phyloP scores from a whole-genome alignment of 2,888 invertebrate genomes.

The Acanthosepion pharaonis region DNA sequence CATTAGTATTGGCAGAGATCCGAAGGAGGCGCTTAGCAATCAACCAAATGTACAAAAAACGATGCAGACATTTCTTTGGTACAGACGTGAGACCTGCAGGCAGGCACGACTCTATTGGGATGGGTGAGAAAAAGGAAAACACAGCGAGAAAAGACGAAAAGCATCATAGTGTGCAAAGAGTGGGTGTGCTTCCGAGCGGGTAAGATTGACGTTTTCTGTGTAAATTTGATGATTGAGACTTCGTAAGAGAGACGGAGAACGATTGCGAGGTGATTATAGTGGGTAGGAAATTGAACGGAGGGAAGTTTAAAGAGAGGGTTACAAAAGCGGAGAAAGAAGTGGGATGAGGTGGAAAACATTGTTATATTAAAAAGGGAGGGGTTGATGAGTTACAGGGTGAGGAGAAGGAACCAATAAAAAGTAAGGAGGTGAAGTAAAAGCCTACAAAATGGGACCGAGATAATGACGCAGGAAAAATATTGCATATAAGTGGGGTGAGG shows the following conservation, averaged over 20 bases:
- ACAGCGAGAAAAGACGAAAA: background rate
- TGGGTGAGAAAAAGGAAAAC: background rate
- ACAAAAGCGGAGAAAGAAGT: too few species aligned
- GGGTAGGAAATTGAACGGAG: background rate
- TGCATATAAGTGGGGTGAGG: too few species aligned
- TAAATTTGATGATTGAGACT: background rate
- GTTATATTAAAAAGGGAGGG: too few species aligned
- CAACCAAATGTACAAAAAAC: conserved; percentile 21
- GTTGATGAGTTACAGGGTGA: too few species aligned
- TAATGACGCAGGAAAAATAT: too few species aligned
- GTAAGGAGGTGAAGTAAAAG: too few species aligned
- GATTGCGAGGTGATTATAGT: background rate
- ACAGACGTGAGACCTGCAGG: conserved; percentile 20
- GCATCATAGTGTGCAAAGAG: background rate
- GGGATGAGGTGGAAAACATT: too few species aligned
- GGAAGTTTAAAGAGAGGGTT: too few species aligned
- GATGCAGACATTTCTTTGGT: background rate
- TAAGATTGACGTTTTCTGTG: too few species aligned
- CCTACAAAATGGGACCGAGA: too few species aligned
- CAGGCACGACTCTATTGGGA: background rate
- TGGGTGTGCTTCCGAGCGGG: too few species aligned
- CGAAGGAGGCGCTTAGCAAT: conserved; percentile 8
- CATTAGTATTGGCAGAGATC: conserved; percentile 21
- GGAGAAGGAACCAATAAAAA: too few species aligned
- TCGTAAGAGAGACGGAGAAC: background rate